Base-by-base conservation (phyloP, 2,888 invertebrate species). In the Tubulanus polymorphus region DNA sequence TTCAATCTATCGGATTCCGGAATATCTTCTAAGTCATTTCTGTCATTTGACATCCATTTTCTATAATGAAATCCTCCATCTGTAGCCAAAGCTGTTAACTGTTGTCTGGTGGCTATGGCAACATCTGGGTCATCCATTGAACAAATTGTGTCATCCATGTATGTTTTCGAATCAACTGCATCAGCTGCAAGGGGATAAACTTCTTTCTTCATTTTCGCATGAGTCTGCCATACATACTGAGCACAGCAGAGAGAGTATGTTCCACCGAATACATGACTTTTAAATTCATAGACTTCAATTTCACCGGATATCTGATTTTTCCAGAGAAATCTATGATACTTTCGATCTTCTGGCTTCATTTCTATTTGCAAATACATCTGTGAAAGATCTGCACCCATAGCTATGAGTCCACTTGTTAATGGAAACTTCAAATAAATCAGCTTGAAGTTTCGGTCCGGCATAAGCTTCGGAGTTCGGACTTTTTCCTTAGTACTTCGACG, bases 351-450 rank as follows among this genome's bases (percentile, higher is more conserved):
- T 25, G 27, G 29, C 15, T n/a, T 26, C 10, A 56, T 29, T 37
- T 32, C 29, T 15, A 56, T 48, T 6, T 48, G 56, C 12, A 56
- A 30, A 30, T 56, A 56, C 56, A 56, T 56, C 27, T 56, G 54
- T 3, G 54, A 32, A 20, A 54, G 51, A 35, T 55, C 55, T 45
- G 52, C 32, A n/a, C 35, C 35, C 10, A 53, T 5, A 5, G 53
- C 53, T 6, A 53, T 30, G 15, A 29, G 46, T 10, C 37, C 10
- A n/a, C 37, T 2, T 12, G 52, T 2, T 30, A 55, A 55, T 8
- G 52, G 35, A 35, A 54, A 27, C 6, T 53, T 20, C 18, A 55
- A 37, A 26, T 2, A 54, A n/a, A 26, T 54, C 35, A 23, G 25
- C 20, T 20, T 55, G 55, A 20, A 55, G 27, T 41, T 55, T 55